A percentile compares a stretch with the other conserved stretches of the same genome.
These are phyloP conservation scores for Pachymerium ferrugineum DNA, from an alignment of 2,888 invertebrate genomes.

Conservation along the genomic window DNA sequence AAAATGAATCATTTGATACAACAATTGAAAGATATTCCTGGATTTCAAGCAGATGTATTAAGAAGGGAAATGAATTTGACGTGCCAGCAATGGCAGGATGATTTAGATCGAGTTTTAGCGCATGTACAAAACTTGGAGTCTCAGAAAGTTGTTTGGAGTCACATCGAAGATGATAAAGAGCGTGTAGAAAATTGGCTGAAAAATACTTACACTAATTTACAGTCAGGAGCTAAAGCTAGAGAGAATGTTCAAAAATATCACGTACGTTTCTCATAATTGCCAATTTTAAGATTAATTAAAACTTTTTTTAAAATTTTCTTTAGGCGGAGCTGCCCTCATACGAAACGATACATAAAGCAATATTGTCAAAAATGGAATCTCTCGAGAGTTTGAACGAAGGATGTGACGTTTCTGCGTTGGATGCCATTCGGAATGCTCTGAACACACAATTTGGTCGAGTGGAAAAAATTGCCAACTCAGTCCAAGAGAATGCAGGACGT, in stretches of 20 bases:
- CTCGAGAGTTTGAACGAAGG: slow-evolving; percentile 68
- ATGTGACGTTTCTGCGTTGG: slow-evolving; percentile 56
- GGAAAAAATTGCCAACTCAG: slow-evolving; percentile 63
- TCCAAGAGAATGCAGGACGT: slow-evolving; percentile 66
- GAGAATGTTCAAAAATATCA: neutral
- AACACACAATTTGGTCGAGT: slow-evolving; percentile 67
- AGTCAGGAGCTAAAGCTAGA: slow-evolving; percentile 40
- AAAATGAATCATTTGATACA: slow-evolving; percentile 66
- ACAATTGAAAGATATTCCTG: slow-evolving; percentile 63
- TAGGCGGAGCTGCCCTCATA: slow-evolving; percentile 70
- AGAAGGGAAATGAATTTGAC: slow-evolving; percentile 44
- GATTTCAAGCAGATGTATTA: slow-evolving; percentile 55
- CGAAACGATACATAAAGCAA: slow-evolving; percentile 66
- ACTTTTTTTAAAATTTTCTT: slow-evolving; percentile 29
- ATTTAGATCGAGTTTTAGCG: slow-evolving; percentile 60
- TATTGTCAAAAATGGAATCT: slow-evolving; percentile 72
- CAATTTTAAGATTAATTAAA: neutral
- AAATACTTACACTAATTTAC: slow-evolving; percentile 70
- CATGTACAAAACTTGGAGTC: slow-evolving; percentile 76
- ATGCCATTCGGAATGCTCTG: slow-evolving; percentile 52
- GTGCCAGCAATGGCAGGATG: slow-evolving; percentile 40
- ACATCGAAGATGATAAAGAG: slow-evolving; percentile 78
- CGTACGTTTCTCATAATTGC: neutral
- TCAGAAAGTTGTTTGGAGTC: slow-evolving; percentile 86
- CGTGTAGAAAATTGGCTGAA: slow-evolving; percentile 77